These are phyloP conservation scores for Pristis pectinata DNA, from an alignment of 2,797 vertebrate genomes.

Conservation along the genomic window DNA sequence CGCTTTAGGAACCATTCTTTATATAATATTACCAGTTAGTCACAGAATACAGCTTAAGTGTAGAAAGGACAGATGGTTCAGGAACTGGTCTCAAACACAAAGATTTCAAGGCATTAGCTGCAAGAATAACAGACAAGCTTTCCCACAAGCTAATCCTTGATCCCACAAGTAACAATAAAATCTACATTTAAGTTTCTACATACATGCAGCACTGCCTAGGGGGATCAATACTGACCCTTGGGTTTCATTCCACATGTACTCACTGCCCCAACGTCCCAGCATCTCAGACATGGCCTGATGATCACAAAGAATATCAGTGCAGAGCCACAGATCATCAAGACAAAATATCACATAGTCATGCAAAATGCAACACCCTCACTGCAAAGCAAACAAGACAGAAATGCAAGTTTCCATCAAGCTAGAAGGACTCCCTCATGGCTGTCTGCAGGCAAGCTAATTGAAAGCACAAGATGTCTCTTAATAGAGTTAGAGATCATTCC, in stretches of 20 bases:
- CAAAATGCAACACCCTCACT: background rate
- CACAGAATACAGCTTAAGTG: background rate
- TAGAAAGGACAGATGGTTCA: background rate
- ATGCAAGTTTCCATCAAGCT: background rate
- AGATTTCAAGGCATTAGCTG: background rate
- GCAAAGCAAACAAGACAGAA: background rate
- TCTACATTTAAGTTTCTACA: background rate
- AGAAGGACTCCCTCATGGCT: background rate
- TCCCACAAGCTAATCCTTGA: background rate
- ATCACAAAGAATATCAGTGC: background rate
- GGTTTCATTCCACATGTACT: slow-evolving; percentile 64
- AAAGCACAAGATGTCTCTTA: slow-evolving; percentile 18
- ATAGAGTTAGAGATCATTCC: background rate
- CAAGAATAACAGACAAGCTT: background rate
- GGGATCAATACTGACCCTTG: slow-evolving; percentile 57
- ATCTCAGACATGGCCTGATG: slow-evolving; percentile 43
- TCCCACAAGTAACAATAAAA: background rate
- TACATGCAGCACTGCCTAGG: background rate
- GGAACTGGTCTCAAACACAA: background rate
- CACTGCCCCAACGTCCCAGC: slow-evolving; percentile 50
- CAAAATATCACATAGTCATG: background rate
- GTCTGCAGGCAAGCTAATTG: background rate
- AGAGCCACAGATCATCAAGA: background rate
- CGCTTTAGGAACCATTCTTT: background rate
- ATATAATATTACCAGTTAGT: background rate